Base-by-base conservation (phyloP, 2,888 invertebrate species). In the Phengaris arion region DNA sequence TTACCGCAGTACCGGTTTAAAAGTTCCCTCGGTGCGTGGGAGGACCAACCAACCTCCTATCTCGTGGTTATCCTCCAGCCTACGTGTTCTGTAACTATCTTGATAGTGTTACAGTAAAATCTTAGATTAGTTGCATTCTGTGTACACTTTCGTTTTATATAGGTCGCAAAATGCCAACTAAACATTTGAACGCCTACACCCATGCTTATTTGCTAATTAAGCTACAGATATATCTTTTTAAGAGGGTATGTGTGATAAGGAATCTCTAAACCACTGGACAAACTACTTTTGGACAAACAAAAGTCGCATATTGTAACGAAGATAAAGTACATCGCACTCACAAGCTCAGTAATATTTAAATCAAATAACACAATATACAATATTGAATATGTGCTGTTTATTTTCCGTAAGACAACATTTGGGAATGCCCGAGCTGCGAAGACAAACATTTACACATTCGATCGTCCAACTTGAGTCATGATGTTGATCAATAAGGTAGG, bases 381-480 rank as follows among this genome's bases (percentile, higher is more conserved):
- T 55, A 55, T n/a, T 59, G 64, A 64, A 10, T 59, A 22, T 45
- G 12, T 64, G 4, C 13, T 69, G 46, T 48, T 73, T 46, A 75
- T 64, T 64, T 64, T 64, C 13, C 69, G 48, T 57, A 74, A 78
- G 77, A 79, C 78, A 76, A 77, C 70, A 75, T 74, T 76, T 73
- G 74, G 76, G 75, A 74, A 77, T 75, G 76, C 75, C 77, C 79
- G 77, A 74, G 75, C 76, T 74, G 75, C 78, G 78, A 77, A 79
- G 77, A 69, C 77, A 79, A 79, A 79, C 79, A 78, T 78, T 79
- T 79, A 78, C 76, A 77, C 76, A 77, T 80, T 79, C 78, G 78
- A 79, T 78, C 78, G 79, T 64, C 35, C 64, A 79, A 75, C 77
- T 78, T 81, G 79, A 80, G 79, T 80, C 81, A 81, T 35, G 35